Conservation (phyloP, 2,888 invertebrate species). For the Prionchulus punctatus region DNA sequence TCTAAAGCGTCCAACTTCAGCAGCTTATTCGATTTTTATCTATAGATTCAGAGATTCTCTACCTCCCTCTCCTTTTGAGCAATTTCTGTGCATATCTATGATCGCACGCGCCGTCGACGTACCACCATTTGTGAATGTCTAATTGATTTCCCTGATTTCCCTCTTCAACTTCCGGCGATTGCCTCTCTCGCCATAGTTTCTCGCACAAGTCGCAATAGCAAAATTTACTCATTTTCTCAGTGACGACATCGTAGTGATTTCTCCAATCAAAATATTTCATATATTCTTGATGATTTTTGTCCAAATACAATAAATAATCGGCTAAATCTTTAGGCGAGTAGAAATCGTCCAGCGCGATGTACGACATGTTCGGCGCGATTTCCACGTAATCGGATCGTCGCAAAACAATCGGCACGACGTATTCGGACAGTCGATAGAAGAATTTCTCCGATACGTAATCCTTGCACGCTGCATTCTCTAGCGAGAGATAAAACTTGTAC, state of each 20-base stretch:
- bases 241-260: not conserved
- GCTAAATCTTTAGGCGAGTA: slow-evolving; percentile 20
- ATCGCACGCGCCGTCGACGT: not conserved
- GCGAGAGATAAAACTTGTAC: slow-evolving; percentile 2
- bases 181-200: not conserved
- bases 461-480: not conserved
- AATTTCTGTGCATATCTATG: not conserved
- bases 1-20: too few relatives aligned
- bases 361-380: slow-evolving; percentile 18
- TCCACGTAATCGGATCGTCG: not conserved
- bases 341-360: slow-evolving; percentile 28
- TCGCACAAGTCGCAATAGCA: slow-evolving; percentile 2
- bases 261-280: slow-evolving; percentile 25
- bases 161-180: not conserved
- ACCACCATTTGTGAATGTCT: not conserved
- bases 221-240: not conserved
- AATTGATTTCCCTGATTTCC: not conserved
- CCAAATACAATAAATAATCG: slow-evolving; percentile 16
- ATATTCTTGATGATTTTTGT: slow-evolving; percentile 19
- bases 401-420: not conserved
- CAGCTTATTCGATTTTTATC: too few relatives aligned
- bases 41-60: too few relatives aligned
- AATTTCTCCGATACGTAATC: slow-evolving; percentile 4
- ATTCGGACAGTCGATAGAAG: not conserved
- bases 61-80: too few relatives aligned